Base-by-base conservation (phyloP, 2,113 vertebrate genomes). In the Myodes glareolus region DNA sequence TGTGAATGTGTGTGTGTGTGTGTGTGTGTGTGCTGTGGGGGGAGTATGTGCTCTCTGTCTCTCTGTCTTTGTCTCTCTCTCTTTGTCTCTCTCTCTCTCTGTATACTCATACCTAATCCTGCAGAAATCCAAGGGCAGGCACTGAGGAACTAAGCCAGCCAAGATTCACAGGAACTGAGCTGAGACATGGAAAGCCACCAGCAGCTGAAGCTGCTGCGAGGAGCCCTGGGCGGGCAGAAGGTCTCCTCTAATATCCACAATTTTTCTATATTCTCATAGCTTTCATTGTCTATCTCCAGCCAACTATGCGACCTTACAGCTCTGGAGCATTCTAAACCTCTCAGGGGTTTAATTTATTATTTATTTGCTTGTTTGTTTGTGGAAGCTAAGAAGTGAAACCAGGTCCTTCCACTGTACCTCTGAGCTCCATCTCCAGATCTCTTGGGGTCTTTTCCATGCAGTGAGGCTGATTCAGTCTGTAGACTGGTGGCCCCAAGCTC, bases 61-160 rank as follows among this genome's bases (percentile, higher is more conserved):
- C 47, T 50, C 50, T 50, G 3, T 17, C 17, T 58, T 0, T 55
- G 16, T 58, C 5, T 55, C 55, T 55, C 55, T 55, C 16, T 55
- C 3, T 55, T 4, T 19, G 4, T 55, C 16, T 55, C 3, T 55
- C 16, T 55, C 7, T 47, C 55, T 55, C 55, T 55, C 55, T 80
- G 47, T 55, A 31, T 36, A 21, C 16, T 4, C 8, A 21, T 36
- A 1, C 12, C 45, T 94, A 88, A 86, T 80, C 21, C 87, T 75
- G 33, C 21, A 94, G 39, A 94, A 90, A 93, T 77, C 23, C 67
- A 90, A 80, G 45, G 58, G 88, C 7, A 73, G 81, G 36, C 90
- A 76, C 7, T 4, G 17, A 78, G 29, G 76, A 47, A 17, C 55
- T 25, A 75, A 85, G 42, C 31, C n/a, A 70, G 65, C 16, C 33